Conservation (phyloP, 2,113 vertebrate species). For the Collichthys lucidus region DNA sequence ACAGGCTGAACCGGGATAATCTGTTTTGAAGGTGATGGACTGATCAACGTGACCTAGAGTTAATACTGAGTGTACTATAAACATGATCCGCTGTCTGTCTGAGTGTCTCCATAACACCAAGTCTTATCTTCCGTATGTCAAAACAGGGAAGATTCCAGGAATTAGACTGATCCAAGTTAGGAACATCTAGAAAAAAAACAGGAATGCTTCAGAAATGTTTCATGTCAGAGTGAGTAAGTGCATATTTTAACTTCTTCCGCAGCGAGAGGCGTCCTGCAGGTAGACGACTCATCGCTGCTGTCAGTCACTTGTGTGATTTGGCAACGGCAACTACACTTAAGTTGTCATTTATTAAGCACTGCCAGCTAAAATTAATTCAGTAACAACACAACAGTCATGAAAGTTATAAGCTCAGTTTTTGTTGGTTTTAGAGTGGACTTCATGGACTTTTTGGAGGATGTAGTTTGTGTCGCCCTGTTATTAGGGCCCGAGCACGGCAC, state of each 20-base stretch:
- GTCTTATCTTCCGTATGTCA: slow-evolving; percentile 50
- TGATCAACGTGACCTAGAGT: slow-evolving; percentile 52
- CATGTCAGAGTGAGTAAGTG: too few species aligned
- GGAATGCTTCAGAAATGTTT: background rate
- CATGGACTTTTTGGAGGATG: background rate
- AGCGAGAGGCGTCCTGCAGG: too few species aligned
- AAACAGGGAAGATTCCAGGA: slow-evolving; percentile 41
- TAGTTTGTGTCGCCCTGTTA: background rate
- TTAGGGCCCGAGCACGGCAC: too few species aligned
- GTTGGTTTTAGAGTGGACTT: background rate
- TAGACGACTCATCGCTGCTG: too few species aligned
- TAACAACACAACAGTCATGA: background rate
- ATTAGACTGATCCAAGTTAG: slow-evolving; percentile 13
- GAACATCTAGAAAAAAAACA: background rate
- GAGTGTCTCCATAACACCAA: slow-evolving; percentile 28
- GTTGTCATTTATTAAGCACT: background rate
- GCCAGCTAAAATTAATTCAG: background rate
- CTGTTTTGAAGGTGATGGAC: slow-evolving; percentile 31
- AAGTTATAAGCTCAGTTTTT: background rate
- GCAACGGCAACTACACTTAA: background rate
- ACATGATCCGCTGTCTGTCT: slow-evolving; percentile 47
- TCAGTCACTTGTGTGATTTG: too few species aligned
- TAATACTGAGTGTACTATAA: slow-evolving; percentile 71
- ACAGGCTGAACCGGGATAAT: slow-evolving; percentile 35
- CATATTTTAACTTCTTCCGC: too few species aligned